Conservation (phyloP, 2,797 vertebrate genomes). For the Pipistrellus pipistrellus region DNA sequence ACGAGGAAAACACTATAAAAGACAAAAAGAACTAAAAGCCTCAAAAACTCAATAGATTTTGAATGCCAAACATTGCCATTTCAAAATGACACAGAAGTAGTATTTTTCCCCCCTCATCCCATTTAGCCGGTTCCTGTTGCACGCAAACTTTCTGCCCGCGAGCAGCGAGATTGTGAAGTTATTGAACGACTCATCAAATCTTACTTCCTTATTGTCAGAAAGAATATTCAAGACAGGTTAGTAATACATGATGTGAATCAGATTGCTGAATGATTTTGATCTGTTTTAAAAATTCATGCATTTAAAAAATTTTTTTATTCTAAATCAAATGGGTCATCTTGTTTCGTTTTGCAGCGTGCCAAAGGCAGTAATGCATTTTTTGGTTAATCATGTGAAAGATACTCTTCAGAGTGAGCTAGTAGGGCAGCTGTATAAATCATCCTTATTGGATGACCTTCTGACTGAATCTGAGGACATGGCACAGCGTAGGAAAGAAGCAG, state of each 20-base stretch:
- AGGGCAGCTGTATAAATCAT: conserved; percentile 96
- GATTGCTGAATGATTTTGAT: background rate
- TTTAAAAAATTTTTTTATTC: background rate
- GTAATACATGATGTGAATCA: conserved; percentile 49
- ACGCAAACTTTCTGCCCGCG: conserved; percentile 97
- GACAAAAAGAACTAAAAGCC: background rate
- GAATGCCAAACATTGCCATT: conserved; percentile 48
- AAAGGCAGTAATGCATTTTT: conserved; percentile 99
- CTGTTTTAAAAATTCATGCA: conserved; percentile 18
- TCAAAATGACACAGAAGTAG: conserved; percentile 52
- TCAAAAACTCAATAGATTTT: conserved; percentile 4
- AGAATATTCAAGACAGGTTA: conserved; percentile 99
- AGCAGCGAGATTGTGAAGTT: conserved; percentile 98
- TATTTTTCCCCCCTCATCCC: background rate
- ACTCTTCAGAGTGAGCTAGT: conserved; percentile 98
- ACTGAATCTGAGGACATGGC: conserved; percentile 99
- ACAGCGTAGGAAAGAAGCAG: conserved; percentile 96
- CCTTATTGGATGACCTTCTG: conserved; percentile 95
- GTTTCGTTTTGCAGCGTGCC: conserved; percentile 92
- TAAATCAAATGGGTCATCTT: conserved; percentile 26
- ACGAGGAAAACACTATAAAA: background rate
- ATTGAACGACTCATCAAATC: conserved; percentile 99
- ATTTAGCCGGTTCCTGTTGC: conserved; percentile 96
- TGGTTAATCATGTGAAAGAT: conserved; percentile 99
- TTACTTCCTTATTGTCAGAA: conserved; percentile 98